phyloP scores from a whole-genome alignment of 2,797 vertebrate genomes.

The Echiichthys vipera region DNA sequence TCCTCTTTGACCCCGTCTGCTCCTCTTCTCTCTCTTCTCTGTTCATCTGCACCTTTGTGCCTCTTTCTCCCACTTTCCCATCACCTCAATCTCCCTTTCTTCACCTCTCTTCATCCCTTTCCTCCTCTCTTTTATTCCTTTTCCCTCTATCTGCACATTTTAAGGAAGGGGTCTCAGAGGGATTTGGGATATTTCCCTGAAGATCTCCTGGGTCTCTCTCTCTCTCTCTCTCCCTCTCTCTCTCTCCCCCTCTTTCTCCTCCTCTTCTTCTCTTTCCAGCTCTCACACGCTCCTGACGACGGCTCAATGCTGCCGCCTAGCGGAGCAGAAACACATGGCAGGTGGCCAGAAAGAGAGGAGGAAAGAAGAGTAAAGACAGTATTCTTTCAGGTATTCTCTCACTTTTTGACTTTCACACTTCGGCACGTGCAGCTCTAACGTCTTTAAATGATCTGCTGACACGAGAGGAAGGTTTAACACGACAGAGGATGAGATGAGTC shows the following conservation, averaged over 20 bases:
- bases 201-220: not conserved
- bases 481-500: not conserved
- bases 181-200: not conserved
- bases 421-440: no score
- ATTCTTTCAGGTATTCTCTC: not conserved
- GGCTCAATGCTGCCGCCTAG: constrained; percentile 79
- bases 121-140: not conserved
- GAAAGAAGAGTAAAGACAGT: not conserved
- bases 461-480: no score
- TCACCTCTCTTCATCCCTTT: not conserved
- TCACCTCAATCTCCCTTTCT: not conserved
- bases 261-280: not conserved
- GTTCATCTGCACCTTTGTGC: not conserved
- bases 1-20: not conserved
- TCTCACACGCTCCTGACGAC: not conserved
- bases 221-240: not conserved
- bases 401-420: no score
- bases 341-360: not conserved
- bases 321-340: constrained; percentile 52
- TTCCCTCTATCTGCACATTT: not conserved
- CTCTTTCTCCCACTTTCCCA: not conserved
- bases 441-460: no score
- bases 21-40: not conserved
- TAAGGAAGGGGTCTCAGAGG: not conserved
- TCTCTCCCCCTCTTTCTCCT: not conserved